These are phyloP conservation scores for Ophion ellenae DNA, from an alignment of 2,888 invertebrate species.

Conservation along the genomic window DNA sequence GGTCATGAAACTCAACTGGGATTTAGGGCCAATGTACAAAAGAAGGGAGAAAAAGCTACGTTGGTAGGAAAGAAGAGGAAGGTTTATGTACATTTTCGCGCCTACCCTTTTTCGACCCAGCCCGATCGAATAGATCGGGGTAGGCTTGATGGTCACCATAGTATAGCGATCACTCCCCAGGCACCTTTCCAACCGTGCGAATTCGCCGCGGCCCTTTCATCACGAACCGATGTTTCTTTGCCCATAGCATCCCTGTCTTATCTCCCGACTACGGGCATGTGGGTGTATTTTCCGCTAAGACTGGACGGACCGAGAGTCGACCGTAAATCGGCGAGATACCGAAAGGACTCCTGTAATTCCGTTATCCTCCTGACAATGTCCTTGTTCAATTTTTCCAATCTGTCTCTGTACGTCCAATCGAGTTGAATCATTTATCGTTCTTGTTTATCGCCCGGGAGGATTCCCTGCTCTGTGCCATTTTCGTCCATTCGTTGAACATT, in stretches of 20 bases:
- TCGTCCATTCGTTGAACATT: neutral
- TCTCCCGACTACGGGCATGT: neutral
- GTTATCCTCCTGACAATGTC: conserved; percentile 31
- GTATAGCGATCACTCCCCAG: conserved; percentile 66
- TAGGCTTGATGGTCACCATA: conserved; percentile 26
- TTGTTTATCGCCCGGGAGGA: neutral
- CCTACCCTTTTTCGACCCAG: conserved; percentile 22
- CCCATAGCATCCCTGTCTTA: conserved; percentile 35
- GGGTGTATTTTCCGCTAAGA: conserved; percentile 4
- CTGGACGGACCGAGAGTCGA: neutral
- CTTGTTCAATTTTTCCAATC: conserved; percentile 30
- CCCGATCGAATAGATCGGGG: conserved; percentile 41
- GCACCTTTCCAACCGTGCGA: conserved; percentile 62
- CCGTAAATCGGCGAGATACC: conserved; percentile 36
- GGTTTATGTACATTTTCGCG: conserved; percentile 45
- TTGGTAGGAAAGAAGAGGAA: conserved; percentile 1
- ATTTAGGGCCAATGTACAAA: conserved; percentile 21
- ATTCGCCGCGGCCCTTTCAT: conserved; percentile 63
- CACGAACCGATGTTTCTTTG: conserved; percentile 24
- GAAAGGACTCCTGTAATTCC: conserved; percentile 11
- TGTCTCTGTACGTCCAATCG: conserved; percentile 25
- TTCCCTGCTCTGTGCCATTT: neutral
- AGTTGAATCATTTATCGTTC: conserved; percentile 26
- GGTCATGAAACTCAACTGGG: conserved; percentile 49
- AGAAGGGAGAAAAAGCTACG: conserved; percentile 34